A percentile compares a stretch with the other conserved stretches of the same genome.
These are phyloP conservation scores for Sorex fumeus DNA, from an alignment of 2,113 vertebrate species.

Conservation along the genomic window DNA sequence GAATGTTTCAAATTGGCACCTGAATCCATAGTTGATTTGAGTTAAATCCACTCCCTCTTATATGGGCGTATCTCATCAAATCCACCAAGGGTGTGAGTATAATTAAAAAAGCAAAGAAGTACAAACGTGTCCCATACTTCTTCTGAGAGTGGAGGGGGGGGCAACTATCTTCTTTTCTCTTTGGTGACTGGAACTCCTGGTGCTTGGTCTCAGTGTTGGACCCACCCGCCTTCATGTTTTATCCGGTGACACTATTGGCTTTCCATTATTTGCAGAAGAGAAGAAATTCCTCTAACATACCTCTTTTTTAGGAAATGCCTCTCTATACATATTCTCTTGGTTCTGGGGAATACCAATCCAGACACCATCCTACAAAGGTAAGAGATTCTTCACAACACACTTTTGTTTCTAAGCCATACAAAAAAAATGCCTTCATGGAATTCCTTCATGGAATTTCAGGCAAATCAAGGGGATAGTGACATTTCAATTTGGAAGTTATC, in stretches of 20 bases:
- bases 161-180: no score
- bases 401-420: background rate
- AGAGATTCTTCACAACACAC: background rate
- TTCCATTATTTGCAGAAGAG: background rate
- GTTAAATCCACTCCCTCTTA: background rate
- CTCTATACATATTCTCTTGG: rapidly evolving
- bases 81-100: background rate
- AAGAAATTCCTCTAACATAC: background rate
- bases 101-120: background rate
- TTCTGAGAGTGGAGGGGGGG: no score
- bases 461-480: background rate
- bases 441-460: no score
- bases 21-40: background rate
- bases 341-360: background rate
- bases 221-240: background rate
- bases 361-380: background rate
- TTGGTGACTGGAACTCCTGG: background rate
- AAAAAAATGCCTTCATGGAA: background rate
- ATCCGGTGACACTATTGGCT: background rate
- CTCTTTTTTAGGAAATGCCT: no score
- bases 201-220: background rate
- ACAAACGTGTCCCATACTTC: no score
- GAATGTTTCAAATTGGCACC: background rate
- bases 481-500: background rate
- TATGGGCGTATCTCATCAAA: no score